phyloP scores from a whole-genome alignment of 2,113 vertebrate genomes.

The Lepidothrix coronata region DNA sequence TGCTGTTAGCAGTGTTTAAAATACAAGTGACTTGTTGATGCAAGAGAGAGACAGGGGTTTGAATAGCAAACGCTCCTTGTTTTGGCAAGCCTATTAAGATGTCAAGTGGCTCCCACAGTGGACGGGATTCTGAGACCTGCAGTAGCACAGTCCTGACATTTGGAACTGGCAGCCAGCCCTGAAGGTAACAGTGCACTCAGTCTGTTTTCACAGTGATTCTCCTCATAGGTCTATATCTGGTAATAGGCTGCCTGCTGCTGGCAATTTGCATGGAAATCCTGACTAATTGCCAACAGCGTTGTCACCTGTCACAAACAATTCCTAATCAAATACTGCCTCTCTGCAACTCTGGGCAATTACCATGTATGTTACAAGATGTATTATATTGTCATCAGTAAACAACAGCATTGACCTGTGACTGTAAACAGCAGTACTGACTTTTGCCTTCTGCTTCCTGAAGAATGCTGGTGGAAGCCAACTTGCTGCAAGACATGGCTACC shows the following conservation, averaged over 20 bases:
- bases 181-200: background rate
- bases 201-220: conserved; percentile 2
- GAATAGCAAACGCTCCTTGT: background rate
- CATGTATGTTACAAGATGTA: background rate
- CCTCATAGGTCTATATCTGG: conserved; percentile 34
- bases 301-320: conserved; percentile 4
- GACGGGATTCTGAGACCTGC: background rate
- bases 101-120: conserved; percentile 10
- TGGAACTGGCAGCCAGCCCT: conserved; percentile 45
- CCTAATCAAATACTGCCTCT: background rate
- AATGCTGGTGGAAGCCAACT: background rate
- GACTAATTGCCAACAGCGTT: background rate
- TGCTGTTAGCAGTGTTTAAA: conserved; percentile 46
- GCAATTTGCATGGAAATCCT: background rate
- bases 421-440: background rate
- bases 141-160: conserved; percentile 26
- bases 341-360: background rate
- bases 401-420: background rate
- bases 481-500: background rate
- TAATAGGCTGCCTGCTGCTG: background rate
- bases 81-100: conserved; percentile 51
- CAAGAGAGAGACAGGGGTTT: conserved; percentile 10
- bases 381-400: background rate
- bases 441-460: background rate
- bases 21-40: conserved; percentile 51